Conservation (phyloP, 2,888 invertebrate genomes). For the Eilema depressum region DNA sequence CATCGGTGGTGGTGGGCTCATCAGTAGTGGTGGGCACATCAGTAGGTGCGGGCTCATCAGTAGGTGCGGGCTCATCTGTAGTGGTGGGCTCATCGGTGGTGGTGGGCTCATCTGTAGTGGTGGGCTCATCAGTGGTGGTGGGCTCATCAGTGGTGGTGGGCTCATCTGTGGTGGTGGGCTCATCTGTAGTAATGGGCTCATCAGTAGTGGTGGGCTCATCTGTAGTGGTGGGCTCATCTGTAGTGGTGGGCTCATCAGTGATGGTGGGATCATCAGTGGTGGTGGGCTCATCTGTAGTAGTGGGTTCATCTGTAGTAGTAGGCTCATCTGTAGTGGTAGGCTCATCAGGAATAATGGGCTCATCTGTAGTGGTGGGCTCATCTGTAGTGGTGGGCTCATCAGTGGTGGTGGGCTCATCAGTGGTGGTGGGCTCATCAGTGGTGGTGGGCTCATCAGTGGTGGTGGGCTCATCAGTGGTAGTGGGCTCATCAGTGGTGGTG, state of each 20-base stretch:
- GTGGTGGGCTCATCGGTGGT: no score
- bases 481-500: no score
- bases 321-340: not conserved
- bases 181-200: not conserved
- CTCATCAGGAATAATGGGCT: not conserved
- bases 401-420: not conserved
- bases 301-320: not conserved
- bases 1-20: no score
- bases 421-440: not conserved
- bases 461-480: not conserved
- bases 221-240: not conserved
- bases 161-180: not conserved
- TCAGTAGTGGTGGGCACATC: no score
- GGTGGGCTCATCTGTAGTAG: not conserved
- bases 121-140: not conserved
- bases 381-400: not conserved
- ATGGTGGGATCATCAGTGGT: not conserved
- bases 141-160: not conserved
- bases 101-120: not conserved
- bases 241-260: not conserved
- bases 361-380: not conserved
- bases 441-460: not conserved
- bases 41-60: no score
- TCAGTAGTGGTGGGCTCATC: not conserved
- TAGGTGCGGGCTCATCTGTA: no score